These are phyloP conservation scores for Platyscapa corneri DNA, from an alignment of 1,140 invertebrate genomes.

Conservation along the genomic window DNA sequence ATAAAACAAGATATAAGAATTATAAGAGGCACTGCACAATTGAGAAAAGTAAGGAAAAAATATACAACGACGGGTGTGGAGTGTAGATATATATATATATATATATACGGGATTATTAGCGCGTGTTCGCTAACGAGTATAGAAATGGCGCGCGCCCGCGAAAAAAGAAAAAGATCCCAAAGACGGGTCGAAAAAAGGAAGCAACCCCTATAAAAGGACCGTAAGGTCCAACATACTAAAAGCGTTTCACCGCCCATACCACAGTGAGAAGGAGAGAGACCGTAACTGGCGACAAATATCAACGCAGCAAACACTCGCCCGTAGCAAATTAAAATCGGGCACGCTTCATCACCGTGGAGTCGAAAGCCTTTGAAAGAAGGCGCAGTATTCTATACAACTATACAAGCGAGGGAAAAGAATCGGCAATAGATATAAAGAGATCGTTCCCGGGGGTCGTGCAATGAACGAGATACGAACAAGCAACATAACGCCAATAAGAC, in stretches of 20 bases:
- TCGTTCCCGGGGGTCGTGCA: slow-evolving; percentile 36
- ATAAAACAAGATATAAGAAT: too few relatives aligned
- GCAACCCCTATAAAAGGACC: slow-evolving; percentile 24
- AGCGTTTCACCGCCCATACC: slow-evolving; percentile 14
- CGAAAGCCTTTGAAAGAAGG: slow-evolving; percentile 43
- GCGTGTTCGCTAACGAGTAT: slow-evolving; percentile 5
- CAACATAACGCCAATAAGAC: background rate
- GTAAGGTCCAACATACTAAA: slow-evolving; percentile 24
- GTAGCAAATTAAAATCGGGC: slow-evolving; percentile 52
- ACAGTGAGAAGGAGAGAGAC: slow-evolving; percentile 11
- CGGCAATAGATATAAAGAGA: slow-evolving; percentile 6
- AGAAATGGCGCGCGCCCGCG: background rate
- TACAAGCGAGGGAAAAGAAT: background rate
- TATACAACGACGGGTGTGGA: background rate
- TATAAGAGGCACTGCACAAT: background rate
- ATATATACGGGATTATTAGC: background rate
- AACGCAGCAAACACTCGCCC: slow-evolving; percentile 51
- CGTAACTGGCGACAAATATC: slow-evolving; percentile 51
- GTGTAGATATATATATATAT: background rate
- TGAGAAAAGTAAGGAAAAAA: background rate
- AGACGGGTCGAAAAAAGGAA: slow-evolving; percentile 22
- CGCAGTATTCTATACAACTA: background rate
- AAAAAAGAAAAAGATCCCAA: background rate
- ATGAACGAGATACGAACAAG: background rate
- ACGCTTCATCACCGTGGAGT: slow-evolving; percentile 46